A percentile compares a stretch with the other conserved stretches of the same genome.
These are phyloP conservation scores for Porites rus DNA, from an alignment of 92 coral and sea anemone species.

Conservation along the genomic window DNA sequence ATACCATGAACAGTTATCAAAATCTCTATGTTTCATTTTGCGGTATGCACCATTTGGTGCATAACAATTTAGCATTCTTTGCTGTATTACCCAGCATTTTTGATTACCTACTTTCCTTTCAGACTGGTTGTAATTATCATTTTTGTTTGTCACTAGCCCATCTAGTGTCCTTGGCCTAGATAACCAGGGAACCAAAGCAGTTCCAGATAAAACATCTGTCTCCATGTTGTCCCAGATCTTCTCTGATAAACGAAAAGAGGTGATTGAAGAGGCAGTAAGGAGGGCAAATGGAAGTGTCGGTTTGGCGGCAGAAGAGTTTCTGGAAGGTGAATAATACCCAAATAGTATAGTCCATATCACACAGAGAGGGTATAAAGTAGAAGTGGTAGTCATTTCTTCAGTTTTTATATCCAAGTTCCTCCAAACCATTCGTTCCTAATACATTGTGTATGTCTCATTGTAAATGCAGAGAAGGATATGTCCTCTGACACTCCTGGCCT, in stretches of 20 bases:
- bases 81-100: slow-evolving; percentile 1
- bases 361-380: neutral
- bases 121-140: slow-evolving; percentile 3
- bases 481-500: slow-evolving; percentile 6
- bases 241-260: slow-evolving; percentile 41
- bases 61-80: slow-evolving; percentile 3
- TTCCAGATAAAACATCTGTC: slow-evolving; percentile 37
- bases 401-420: neutral
- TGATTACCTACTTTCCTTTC: neutral
- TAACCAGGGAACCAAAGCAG: neutral
- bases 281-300: slow-evolving; percentile 30
- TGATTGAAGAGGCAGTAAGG: slow-evolving; percentile 50
- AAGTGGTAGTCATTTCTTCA: slow-evolving; percentile 11
- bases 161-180: too few species aligned
- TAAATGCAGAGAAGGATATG: slow-evolving; percentile 27
- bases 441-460: slow-evolving; percentile 1
- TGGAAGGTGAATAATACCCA: slow-evolving; percentile 27
- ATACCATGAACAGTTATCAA: neutral
- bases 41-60: neutral
- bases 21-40: neutral
- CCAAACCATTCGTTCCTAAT: neutral
- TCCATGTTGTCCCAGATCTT: slow-evolving; percentile 45
- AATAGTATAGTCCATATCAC: too few species aligned
- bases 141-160: slow-evolving; percentile 25
- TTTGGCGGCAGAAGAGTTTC: slow-evolving; percentile 36